Evolutionary conservation across 2,797 vertebrate species (phyloP).

Genomic region (Eleutherodactylus coqui): DNA sequence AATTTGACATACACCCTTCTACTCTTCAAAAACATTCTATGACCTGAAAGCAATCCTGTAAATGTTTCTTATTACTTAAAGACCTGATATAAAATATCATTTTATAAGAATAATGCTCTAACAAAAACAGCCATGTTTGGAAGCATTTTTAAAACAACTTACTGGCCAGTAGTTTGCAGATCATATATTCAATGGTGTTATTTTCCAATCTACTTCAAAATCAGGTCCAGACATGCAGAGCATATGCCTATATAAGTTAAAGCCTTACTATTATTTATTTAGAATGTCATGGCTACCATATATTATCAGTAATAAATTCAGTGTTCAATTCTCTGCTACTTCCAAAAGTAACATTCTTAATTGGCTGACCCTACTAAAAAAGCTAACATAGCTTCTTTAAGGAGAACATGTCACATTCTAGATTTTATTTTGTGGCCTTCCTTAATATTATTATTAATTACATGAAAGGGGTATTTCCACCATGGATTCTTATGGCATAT

Average conservation of each 20-base stretch:
- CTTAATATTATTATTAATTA: no score
- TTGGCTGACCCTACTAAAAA: neutral
- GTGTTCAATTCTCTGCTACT: neutral
- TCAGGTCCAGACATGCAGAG: neutral
- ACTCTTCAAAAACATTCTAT: constrained; percentile 48
- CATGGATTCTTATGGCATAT: no score
- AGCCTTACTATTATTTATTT: neutral
- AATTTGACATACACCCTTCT: constrained; percentile 48
- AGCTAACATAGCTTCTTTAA: neutral
- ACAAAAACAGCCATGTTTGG: constrained; percentile 15
- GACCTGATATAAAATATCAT: constrained; percentile 51
- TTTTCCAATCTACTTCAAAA: neutral
- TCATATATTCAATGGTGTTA: constrained; percentile 30
- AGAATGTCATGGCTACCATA: neutral
- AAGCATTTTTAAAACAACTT: constrained; percentile 13
- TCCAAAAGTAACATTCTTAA: neutral
- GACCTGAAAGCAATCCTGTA: constrained; percentile 49
- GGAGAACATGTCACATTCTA: no score
- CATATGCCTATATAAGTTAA: neutral
- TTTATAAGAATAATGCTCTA: constrained; percentile 22
- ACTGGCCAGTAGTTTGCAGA: constrained; percentile 36
- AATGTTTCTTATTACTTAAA: constrained; percentile 54
- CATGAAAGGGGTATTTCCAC: no score
- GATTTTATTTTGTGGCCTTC: no score
- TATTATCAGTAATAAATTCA: neutral